A percentile compares a stretch with the other conserved stretches of the same genome.
These are phyloP conservation scores for Andrena haemorrhoa DNA, from an alignment of 2,888 invertebrate species.

Conservation along the genomic window DNA sequence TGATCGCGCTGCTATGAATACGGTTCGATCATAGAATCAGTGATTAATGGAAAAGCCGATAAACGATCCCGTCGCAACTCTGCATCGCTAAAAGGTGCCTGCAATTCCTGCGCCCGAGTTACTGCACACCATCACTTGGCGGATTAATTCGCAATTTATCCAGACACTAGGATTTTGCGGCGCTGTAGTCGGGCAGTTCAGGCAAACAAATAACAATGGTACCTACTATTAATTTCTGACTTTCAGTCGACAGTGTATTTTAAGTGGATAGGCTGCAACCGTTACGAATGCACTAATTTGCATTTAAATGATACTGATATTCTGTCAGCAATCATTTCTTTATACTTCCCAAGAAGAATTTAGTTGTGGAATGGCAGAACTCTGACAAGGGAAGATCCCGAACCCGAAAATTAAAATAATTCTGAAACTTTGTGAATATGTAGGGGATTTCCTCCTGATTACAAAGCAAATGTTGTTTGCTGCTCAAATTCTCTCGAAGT, in stretches of 20 bases:
- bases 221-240: neutral
- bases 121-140: conserved; percentile 40
- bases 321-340: too few species aligned
- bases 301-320: too few species aligned
- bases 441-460: too few species aligned
- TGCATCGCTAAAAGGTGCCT: conserved; percentile 42
- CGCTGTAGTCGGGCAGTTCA: neutral
- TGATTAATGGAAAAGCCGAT: conserved; percentile 57
- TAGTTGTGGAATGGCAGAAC: too few species aligned
- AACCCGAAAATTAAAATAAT: too few species aligned
- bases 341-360: too few species aligned
- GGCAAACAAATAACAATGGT: neutral
- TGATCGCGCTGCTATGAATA: conserved; percentile 25
- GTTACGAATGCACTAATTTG: too few species aligned
- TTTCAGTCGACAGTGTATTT: neutral
- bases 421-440: too few species aligned
- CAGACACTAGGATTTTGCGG: conserved; percentile 23
- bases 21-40: conserved; percentile 38
- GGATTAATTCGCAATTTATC: conserved; percentile 52
- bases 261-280: too few species aligned
- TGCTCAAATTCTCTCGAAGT: too few species aligned
- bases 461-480: too few species aligned
- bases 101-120: conserved; percentile 31
- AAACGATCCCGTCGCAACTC: conserved; percentile 44
- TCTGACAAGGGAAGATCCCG: too few species aligned